Evolutionary conservation across 2,113 vertebrate genomes (phyloP).

Genomic region (rabbit (Oryctolagus cuniculus)): DNA sequence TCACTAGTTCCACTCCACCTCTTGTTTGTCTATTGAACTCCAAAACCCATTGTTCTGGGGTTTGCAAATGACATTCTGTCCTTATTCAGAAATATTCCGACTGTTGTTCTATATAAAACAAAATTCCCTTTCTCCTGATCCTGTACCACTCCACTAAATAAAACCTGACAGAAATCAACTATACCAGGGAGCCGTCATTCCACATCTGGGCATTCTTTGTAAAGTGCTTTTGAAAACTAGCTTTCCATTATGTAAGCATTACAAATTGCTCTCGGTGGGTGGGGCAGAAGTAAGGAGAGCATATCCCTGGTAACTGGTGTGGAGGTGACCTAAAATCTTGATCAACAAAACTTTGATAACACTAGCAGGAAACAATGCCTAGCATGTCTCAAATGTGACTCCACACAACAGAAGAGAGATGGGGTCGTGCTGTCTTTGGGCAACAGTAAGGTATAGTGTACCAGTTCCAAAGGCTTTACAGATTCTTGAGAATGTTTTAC

Average conservation of each 20-base stretch:
- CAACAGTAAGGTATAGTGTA: neutral
- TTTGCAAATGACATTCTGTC: slow-evolving; percentile 1
- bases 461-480: neutral
- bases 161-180: slow-evolving; percentile 37
- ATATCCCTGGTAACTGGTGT: neutral
- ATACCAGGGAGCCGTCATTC: neutral
- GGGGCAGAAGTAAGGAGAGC: neutral
- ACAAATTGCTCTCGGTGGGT: neutral
- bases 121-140: neutral
- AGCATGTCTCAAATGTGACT: neutral
- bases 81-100: neutral
- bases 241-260: slow-evolving; percentile 31
- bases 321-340: neutral
- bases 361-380: neutral
- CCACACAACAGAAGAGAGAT: rapidly evolving
- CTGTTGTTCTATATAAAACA: neutral
- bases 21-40: neutral
- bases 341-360: neutral
- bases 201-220: neutral
- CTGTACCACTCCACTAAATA: slow-evolving; percentile 54
- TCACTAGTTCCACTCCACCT: neutral
- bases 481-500: neutral
- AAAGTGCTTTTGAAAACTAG: neutral
- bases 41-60: neutral
- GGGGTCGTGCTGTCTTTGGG: neutral